Evolutionary conservation across 2,888 invertebrate species (phyloP).

Genomic region (Drosophila paracracens): DNA sequence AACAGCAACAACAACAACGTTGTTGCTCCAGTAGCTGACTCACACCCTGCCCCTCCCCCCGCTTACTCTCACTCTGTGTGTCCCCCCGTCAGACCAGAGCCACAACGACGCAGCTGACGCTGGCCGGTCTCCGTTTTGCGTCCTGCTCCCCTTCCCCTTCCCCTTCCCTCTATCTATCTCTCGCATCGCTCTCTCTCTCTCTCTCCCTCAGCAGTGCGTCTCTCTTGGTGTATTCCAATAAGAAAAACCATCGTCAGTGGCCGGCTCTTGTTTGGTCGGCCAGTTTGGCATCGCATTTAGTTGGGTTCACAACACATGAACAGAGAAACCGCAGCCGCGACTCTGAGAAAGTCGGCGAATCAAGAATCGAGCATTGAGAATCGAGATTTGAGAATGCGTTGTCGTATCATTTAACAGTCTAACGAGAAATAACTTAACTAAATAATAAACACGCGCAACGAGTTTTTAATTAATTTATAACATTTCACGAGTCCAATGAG

Average conservation of each 20-base stretch:
- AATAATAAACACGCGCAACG: slow-evolving; percentile 15
- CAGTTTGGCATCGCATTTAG: slow-evolving; percentile 85
- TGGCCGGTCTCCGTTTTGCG: slow-evolving; percentile 61
- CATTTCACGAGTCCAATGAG: slow-evolving; percentile 25
- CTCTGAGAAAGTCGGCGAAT: slow-evolving; percentile 38
- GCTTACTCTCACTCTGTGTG: neutral
- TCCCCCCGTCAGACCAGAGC: slow-evolving; percentile 17
- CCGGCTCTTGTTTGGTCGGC: slow-evolving; percentile 65
- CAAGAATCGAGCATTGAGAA: slow-evolving; percentile 34
- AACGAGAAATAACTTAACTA: slow-evolving; percentile 11
- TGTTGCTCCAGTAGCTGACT: slow-evolving; percentile 39
- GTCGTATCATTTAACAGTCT: slow-evolving; percentile 43
- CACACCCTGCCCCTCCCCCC: slow-evolving; percentile 6
- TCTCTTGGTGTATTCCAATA: slow-evolving; percentile 58
- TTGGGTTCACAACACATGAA: slow-evolving; percentile 82
- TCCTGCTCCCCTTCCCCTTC: slow-evolving; percentile 16
- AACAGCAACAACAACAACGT: slow-evolving; percentile 17
- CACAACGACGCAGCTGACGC: slow-evolving; percentile 65
- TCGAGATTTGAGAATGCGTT: slow-evolving; percentile 39
- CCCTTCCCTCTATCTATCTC: neutral
- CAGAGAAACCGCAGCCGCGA: slow-evolving; percentile 72
- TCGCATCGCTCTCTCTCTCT: neutral
- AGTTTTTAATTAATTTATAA: slow-evolving; percentile 49
- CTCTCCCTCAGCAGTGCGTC: neutral
- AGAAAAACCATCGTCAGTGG: slow-evolving; percentile 66